Evolutionary conservation across 2,888 invertebrate species (phyloP), one percentile per base, ranked within the genome.

Genomic region (Bugulina stolonifera): DNA sequence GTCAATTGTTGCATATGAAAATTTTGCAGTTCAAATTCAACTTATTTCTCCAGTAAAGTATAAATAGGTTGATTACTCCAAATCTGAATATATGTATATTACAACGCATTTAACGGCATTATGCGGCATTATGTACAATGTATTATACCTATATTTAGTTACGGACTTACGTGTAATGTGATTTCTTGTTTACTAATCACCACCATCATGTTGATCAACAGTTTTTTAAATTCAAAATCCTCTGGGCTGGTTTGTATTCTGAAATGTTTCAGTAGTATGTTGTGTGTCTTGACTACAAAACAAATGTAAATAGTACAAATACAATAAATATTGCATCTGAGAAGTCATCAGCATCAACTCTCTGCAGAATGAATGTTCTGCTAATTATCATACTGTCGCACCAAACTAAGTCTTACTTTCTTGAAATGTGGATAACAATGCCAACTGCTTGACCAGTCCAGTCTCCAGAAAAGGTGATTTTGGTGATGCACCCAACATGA

Each of bases 171-270:
- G 1, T 80, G 79, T 35, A 82, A 73, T 10, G 78, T 78, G 32
- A 79, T 76, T 0, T 78, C 74, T 73, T 84, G 81, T 72, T 76
- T 78, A 73, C 81, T 79, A 5, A 84, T 76, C 22, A 81, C 77
- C 3, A 83, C 80, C 35, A 83, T 76, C 35, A 83, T 78, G 74
- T 81, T 82, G 71, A 84, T 79, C 29, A 85, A 77, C 35, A 84
- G 77, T 74, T 84, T 84, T 79, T 83, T 83, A 74, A 85, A 75
- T 74, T 85, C 84, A 79, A 84, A 85, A 75, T 85, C 84, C 76
- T 84, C 84, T 74, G 81, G 81, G 73, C 79, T 82, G 64, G 78
- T 77, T 74, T 76, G 75, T 71, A 84, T 74, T 73, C 83, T 83
- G 57, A 84, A 72, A 74, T 83, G 82, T 72, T 81, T 81, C 35